Base-by-base conservation (phyloP, 92 coral and sea anemone genomes). In the Diadumene lineata region DNA sequence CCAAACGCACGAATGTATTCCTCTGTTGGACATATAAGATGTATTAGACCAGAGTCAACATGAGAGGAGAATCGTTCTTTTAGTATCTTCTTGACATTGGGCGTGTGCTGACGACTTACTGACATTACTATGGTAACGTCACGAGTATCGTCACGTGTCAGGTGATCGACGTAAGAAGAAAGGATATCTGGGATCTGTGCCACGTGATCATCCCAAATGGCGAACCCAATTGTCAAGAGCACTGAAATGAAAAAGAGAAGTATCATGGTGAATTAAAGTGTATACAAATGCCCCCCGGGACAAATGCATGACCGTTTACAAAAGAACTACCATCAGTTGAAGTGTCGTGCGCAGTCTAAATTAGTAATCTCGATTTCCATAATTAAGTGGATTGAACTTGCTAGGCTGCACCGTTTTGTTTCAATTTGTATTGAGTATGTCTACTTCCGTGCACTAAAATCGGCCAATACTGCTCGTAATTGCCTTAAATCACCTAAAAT, bases 61-160 rank as follows among this genome's bases (percentile, higher is more conserved):
- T 78, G 75, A 17, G 50, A 23, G 19, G 19, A 10, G 60, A 78
- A 78, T 29, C 68, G 38, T 11, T 55, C 38, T 1, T 55, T 29
- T 18, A 78, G 60, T 15, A 78, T 58, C 26, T 28, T 29, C 30
- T 30, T 18, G 44, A 68, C 69, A 13, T 8, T 0, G n/a, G 6
- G 11, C 24, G 13, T 24, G 38, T 46, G 23, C 1, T 57, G 24
- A 23, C 25, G 56, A 53, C 48, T 66, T 22, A 68, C 82, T 56
- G 82, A 78, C 28, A 78, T 48, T 25, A 78, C 82, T 29, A 78
- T 69, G 32, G 63, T 57, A 30, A 78, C 30, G 68, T 78, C 68
- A 8, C 26, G 23, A 22, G 26, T 19, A 66, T 78, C 81, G 26
- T 76, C 82, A 43, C 64, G 75, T 23, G 82, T 67, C 82, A 78